Percentiles rank a stretch among this genome's conserved stretches.
These are phyloP conservation scores for Cabera pusaria DNA, from an alignment of 2,888 invertebrate genomes.

Conservation along the genomic window DNA sequence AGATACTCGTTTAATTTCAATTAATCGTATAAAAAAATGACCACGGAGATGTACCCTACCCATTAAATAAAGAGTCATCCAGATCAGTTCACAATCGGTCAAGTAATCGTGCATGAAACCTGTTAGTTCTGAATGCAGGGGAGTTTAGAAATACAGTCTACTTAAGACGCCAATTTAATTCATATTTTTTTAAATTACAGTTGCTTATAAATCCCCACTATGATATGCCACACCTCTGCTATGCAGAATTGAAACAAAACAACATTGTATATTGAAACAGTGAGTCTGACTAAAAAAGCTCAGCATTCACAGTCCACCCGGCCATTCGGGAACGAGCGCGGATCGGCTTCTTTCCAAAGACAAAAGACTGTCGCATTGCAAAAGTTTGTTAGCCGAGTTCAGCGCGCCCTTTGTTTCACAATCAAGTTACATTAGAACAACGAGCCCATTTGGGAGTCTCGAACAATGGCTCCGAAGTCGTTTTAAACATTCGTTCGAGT, in stretches of 20 bases:
- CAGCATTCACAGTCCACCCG: conserved; percentile 1
- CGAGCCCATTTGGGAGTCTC: conserved; percentile 49
- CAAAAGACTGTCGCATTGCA: conserved; percentile 67
- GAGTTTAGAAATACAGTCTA: too few relatives aligned
- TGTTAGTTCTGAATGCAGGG: too few relatives aligned
- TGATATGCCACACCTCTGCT: conserved; percentile 1
- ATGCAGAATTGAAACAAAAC: conserved; percentile 5
- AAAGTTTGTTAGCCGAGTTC: conserved; percentile 56
- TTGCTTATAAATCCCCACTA: too few relatives aligned
- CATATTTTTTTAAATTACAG: too few relatives aligned
- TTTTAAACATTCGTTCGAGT: conserved; percentile 59
- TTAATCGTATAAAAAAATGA: too few relatives aligned
- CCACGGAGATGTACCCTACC: too few relatives aligned
- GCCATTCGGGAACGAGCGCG: conserved; percentile 37
- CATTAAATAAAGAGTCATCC: too few relatives aligned
- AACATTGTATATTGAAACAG: conserved; percentile 1
- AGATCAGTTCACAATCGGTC: too few relatives aligned
- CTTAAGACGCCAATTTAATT: too few relatives aligned
- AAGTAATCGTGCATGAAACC: too few relatives aligned
- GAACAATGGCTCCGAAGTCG: conserved; percentile 61
- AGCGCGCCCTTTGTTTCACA: conserved; percentile 61
- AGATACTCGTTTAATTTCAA: too few relatives aligned
- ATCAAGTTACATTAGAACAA: conserved; percentile 66
- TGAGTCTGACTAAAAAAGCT: conserved; percentile 10
- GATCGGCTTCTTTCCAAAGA: conserved; percentile 54